Conservation (phyloP, 1,140 invertebrate species). For the Panagrolaimus sp. region DNA sequence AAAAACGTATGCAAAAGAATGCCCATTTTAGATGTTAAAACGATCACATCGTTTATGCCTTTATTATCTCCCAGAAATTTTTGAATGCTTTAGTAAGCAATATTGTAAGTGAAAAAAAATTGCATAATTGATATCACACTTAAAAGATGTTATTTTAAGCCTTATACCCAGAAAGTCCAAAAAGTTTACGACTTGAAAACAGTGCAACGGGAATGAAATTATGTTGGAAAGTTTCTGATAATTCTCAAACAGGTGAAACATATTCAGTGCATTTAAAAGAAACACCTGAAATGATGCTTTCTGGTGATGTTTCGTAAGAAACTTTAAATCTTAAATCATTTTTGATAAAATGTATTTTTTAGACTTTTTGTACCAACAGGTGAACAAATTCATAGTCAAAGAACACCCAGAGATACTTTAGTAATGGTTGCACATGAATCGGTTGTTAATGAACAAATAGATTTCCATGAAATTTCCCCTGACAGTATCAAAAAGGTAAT, state of each 20-base stretch:
- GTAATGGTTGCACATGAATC: slow-evolving; percentile 25
- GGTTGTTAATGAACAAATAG: slow-evolving; percentile 7
- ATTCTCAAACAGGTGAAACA: slow-evolving; percentile 6
- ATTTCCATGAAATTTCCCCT: slow-evolving; percentile 23
- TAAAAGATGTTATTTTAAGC: slow-evolving; percentile 27
- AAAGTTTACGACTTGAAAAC: slow-evolving; percentile 19
- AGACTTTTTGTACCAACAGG: slow-evolving; percentile 10
- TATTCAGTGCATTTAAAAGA: slow-evolving; percentile 30
- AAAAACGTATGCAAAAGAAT: not conserved
- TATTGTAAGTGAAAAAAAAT: slow-evolving; percentile 17
- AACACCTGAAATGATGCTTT: slow-evolving; percentile 23
- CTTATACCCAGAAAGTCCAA: slow-evolving; percentile 27
- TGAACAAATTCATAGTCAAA: slow-evolving; percentile 4
- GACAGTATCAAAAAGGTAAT: slow-evolving; percentile 26
- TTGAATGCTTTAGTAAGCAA: slow-evolving; percentile 37
- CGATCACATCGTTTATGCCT: slow-evolving; percentile 40
- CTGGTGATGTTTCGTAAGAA: slow-evolving; percentile 13
- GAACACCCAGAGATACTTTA: slow-evolving; percentile 7
- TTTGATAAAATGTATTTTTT: not conserved
- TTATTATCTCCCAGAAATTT: slow-evolving; percentile 43
- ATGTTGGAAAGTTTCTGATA: slow-evolving; percentile 19
- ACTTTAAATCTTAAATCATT: slow-evolving; percentile 3
- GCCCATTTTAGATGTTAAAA: slow-evolving; percentile 40
- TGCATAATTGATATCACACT: not conserved
- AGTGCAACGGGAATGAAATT: slow-evolving; percentile 12